Base-by-base conservation (phyloP, 2,113 vertebrate genomes). In the Indicator maculatus region DNA sequence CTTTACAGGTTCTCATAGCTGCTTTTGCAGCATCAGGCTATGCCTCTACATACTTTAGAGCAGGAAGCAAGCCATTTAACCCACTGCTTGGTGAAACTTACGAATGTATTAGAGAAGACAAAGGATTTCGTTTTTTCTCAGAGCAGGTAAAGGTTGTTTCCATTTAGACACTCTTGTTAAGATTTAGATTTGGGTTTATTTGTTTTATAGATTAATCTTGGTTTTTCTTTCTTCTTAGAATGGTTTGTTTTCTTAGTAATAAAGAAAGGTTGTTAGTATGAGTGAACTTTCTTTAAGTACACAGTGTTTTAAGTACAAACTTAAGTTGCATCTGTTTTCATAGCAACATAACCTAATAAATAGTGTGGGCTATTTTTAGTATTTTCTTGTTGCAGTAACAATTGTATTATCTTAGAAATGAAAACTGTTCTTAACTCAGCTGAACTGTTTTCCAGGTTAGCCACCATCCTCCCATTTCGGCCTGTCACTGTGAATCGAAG, bases 21-120 rank as follows among this genome's bases (percentile, higher is more conserved):
- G 99, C 99, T 82, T 99, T 99, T 97, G 99, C 99, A 89, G 98
- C 99, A 91, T 99, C 99, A 94, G 99, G 99, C 96, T 99, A 99
- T 94, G 98, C 99, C 79, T 99, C 99, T 95, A 99, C 99, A 3
- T 99, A 99, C 96, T 99, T 99, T 83, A 98, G 99, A 98, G 99
- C 99, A 95, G 99, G 99, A 98, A 99, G 99, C 97, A 99, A 99
- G 98, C 99, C 99, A 97, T 99, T 99, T 98, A 99, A 99, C 96
- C 99, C 99, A 44, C 96, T 99, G 73, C 99, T 99, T 15, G 99
- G 99, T 95, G 99, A 99, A 97, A 99, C 98, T 7, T 99, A 99
- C 3, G 99, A 99, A 98, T 99, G 99, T 98, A 99, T 99, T 93
- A 98, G 99, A 93, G 99, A 99, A 97, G 99, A 99, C 97, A 99